phyloP scores from a whole-genome alignment of 2,888 invertebrate genomes.

The Petrophora chlorosata region DNA sequence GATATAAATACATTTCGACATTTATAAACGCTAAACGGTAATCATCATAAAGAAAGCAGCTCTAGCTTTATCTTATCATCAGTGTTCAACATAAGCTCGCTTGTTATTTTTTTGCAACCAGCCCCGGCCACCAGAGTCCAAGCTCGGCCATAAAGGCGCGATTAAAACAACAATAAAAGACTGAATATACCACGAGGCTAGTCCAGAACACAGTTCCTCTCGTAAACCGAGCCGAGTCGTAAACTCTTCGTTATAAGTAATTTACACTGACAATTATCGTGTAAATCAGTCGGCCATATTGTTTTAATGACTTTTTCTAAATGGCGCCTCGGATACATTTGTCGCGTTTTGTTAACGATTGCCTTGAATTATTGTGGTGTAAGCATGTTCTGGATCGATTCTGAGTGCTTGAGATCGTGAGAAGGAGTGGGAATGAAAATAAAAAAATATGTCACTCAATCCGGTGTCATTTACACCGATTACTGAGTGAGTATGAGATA shows the following conservation, averaged over 20 bases:
- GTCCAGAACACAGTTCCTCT: conserved; percentile 22
- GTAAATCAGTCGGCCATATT: conserved; percentile 52
- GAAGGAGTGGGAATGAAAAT: too few species aligned
- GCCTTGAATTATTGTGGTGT: conserved; percentile 24
- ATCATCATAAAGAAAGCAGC: too few species aligned
- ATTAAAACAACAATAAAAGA: conserved; percentile 15
- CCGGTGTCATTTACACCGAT: too few species aligned
- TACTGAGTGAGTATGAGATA: too few species aligned
- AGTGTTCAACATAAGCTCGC: background rate
- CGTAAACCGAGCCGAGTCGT: conserved; percentile 58
- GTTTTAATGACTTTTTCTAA: conserved; percentile 38
- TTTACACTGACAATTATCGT: conserved; percentile 63
- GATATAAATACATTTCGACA: too few species aligned
- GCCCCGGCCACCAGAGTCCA: conserved; percentile 2
- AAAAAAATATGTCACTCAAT: too few species aligned
- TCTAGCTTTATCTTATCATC: too few species aligned
- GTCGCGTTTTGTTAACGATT: conserved; percentile 36
- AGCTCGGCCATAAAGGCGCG: conserved; percentile 11
- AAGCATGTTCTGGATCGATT: conserved; percentile 4
- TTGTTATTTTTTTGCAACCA: conserved; percentile 6
- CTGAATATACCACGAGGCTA: conserved; percentile 6
- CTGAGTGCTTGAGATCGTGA: background rate
- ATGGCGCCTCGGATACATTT: conserved; percentile 32
- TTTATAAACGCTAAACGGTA: too few species aligned
- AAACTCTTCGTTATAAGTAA: conserved; percentile 67